Conservation (phyloP, 2,113 vertebrate genomes). For the Neogobius melanostomus region DNA sequence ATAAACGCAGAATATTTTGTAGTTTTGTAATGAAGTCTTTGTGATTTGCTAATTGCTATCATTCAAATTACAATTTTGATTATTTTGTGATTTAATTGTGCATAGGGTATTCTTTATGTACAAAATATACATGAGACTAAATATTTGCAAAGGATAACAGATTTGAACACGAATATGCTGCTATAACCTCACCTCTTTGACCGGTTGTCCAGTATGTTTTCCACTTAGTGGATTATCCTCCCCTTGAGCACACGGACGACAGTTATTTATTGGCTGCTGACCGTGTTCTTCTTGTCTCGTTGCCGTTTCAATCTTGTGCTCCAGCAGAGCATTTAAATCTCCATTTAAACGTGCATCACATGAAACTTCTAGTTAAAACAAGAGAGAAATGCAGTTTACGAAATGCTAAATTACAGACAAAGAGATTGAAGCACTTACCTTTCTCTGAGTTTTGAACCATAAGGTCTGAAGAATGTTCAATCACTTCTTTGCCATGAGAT, state of each 20-base stretch:
- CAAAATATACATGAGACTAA: too few species aligned
- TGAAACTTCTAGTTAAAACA: constrained; percentile 22
- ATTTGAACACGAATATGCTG: not conserved
- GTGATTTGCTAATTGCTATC: too few species aligned
- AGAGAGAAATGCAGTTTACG: not conserved
- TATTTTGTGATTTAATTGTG: not conserved
- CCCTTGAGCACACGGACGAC: constrained; percentile 11
- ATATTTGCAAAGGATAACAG: too few species aligned
- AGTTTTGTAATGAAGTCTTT: too few species aligned
- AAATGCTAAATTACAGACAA: constrained; percentile 33
- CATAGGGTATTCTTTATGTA: not conserved
- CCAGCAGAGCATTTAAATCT: not conserved
- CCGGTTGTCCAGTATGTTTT: constrained; percentile 79
- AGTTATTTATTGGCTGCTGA: constrained; percentile 75
- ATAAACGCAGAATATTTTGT: too few species aligned
- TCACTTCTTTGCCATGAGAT: constrained; percentile 63
- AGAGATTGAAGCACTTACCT: constrained; percentile 16
- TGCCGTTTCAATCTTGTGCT: constrained; percentile 70
- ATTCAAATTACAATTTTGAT: too few species aligned
- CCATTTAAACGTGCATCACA: constrained; percentile 24
- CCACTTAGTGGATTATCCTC: constrained; percentile 32
- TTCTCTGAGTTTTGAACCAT: constrained; percentile 14
- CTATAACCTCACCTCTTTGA: constrained; percentile 83
- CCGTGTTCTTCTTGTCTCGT: constrained; percentile 71
- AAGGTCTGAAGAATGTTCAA: constrained; percentile 13